These are phyloP conservation scores for Otocyon megalotis DNA, from an alignment of 2,113 vertebrate species.

Conservation along the genomic window DNA sequence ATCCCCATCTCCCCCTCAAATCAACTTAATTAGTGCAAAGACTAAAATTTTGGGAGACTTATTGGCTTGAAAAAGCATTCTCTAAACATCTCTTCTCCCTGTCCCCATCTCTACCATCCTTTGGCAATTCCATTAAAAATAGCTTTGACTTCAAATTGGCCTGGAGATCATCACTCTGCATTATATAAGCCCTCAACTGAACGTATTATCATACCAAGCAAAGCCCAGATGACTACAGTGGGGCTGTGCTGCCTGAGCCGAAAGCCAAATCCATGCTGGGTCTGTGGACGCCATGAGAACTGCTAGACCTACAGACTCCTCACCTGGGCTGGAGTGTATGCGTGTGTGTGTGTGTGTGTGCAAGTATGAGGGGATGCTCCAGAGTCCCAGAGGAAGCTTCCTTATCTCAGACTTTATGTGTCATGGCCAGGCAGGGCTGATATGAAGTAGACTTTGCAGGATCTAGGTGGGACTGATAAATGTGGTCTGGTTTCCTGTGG, in stretches of 20 bases:
- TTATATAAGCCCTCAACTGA: constrained; percentile 48
- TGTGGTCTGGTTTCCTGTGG: neutral
- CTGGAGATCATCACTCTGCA: constrained; percentile 62
- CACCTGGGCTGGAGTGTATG: rapidly evolving
- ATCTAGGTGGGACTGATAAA: neutral
- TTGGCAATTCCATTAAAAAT: constrained; percentile 77
- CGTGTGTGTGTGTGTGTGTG: rapidly evolving
- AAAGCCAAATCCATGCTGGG: neutral
- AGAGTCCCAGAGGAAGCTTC: neutral
- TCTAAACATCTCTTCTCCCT: constrained; percentile 56
- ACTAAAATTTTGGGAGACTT: neutral
- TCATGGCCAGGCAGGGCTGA: neutral
- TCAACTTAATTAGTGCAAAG: constrained; percentile 45
- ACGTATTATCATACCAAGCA: constrained; percentile 49
- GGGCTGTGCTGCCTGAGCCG: neutral
- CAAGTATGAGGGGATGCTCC: neutral
- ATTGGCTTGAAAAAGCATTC: constrained; percentile 53
- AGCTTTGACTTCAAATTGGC: constrained; percentile 75
- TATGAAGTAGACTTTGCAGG: neutral
- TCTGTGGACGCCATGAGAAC: neutral
- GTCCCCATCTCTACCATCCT: constrained; percentile 34
- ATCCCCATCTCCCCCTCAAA: neutral
- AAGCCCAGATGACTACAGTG: constrained; percentile 42
- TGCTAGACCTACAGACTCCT: neutral
- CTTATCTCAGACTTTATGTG: neutral